Conservation (phyloP, 2,888 invertebrate species). For the Rotaria macrura region DNA sequence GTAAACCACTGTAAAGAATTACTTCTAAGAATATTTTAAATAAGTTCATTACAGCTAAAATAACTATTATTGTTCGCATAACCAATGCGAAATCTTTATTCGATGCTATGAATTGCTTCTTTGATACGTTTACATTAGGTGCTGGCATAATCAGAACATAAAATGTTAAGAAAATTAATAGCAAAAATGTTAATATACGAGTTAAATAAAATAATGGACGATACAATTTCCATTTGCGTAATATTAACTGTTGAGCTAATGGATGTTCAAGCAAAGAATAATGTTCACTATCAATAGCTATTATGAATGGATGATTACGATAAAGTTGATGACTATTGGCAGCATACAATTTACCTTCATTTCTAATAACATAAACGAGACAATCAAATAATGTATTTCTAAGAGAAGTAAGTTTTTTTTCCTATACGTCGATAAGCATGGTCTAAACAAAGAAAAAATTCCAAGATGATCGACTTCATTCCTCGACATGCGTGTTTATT, state of each 20-base stretch:
- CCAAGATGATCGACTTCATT: too few species aligned
- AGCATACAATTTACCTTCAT: not conserved
- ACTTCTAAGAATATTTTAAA: not conserved
- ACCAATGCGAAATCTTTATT: not conserved
- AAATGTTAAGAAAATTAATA: not conserved
- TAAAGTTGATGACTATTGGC: not conserved
- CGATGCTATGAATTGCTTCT: not conserved
- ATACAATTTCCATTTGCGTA: constrained; percentile 9
- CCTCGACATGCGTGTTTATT: too few species aligned
- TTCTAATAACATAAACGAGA: not conserved
- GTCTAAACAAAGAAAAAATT: too few species aligned
- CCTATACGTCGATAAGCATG: too few species aligned
- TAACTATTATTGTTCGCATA: not conserved
- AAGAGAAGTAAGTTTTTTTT: too few species aligned
- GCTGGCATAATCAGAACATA: not conserved
- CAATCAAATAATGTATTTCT: too few species aligned
- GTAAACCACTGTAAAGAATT: not conserved
- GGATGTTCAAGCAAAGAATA: constrained; percentile 3
- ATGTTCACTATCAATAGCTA: constrained; percentile 12
- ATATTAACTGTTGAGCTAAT: not conserved
- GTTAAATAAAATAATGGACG: not conserved
- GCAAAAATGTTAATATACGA: not conserved
- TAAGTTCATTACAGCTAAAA: not conserved
- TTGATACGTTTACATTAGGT: not conserved
- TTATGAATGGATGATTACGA: constrained; percentile 21